A percentile compares a stretch with the other conserved stretches of the same genome.
phyloP scores from a whole-genome alignment of 2,888 invertebrate species.

The Tinea semifulvella region DNA sequence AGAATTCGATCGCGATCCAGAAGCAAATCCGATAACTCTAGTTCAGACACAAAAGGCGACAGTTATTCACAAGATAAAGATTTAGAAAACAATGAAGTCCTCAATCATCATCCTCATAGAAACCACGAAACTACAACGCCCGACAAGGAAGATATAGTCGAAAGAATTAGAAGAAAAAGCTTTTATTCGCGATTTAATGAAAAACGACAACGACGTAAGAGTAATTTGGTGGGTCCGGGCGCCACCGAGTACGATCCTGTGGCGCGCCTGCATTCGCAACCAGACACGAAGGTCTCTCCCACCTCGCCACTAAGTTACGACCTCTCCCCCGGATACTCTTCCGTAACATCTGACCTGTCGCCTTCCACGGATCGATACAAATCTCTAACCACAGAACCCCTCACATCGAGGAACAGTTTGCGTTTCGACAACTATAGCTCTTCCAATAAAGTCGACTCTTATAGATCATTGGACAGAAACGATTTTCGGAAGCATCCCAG shows the following conservation, averaged over 20 bases:
- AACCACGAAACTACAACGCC: constrained; percentile 55
- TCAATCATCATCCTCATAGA: constrained; percentile 39
- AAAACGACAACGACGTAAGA: constrained; percentile 76
- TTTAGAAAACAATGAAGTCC: constrained; percentile 33
- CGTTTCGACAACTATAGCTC: constrained; percentile 47
- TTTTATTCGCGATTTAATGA: constrained; percentile 91
- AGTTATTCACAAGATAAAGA: constrained; percentile 35
- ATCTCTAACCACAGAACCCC: constrained; percentile 44
- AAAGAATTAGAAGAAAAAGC: constrained; percentile 87
- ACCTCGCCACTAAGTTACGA: constrained; percentile 48
- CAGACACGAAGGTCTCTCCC: constrained; percentile 46
- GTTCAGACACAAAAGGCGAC: constrained; percentile 61
- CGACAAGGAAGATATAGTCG: constrained; percentile 79
- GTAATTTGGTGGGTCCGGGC: constrained; percentile 71
- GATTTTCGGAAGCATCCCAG: constrained; percentile 54
- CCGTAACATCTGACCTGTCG: constrained; percentile 45
- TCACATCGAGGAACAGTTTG: constrained; percentile 38
- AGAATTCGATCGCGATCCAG: constrained; percentile 41
- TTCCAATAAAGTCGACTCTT: constrained; percentile 54
- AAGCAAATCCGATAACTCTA: constrained; percentile 50
- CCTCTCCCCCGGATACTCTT: constrained; percentile 47
- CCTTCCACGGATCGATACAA: constrained; percentile 53
- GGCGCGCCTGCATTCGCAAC: constrained; percentile 48
- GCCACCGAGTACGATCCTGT: constrained; percentile 66
- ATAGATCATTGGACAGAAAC: constrained; percentile 57